A percentile compares a stretch with the other conserved stretches of the same genome.
Conservation (phyloP, 1,140 invertebrate genomes). For the Colletes gigas region DNA sequence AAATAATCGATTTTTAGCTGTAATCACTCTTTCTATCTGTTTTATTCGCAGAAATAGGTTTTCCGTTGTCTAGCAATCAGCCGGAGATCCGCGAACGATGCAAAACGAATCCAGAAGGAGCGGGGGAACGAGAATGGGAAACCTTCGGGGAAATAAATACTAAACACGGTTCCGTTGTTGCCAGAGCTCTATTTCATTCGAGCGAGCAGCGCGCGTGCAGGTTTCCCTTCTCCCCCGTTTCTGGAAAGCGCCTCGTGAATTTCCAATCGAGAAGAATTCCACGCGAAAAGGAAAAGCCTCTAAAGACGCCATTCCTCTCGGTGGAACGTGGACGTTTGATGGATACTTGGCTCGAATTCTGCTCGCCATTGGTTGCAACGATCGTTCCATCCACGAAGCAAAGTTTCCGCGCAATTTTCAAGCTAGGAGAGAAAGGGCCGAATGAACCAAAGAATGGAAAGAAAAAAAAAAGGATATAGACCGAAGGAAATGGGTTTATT, state of each 20-base stretch:
- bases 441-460: not conserved
- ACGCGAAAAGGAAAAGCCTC: no score
- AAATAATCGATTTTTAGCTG: no score
- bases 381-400: conserved; percentile 19
- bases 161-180: no score
- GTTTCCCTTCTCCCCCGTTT: conserved; percentile 1
- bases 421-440: not conserved
- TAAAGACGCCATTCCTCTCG: no score
- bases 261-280: not conserved
- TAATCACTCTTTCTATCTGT: no score
- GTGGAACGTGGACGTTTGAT: not conserved
- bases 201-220: not conserved
- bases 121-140: no score
- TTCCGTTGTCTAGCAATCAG: no score
- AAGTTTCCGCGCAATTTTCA: conserved; percentile 44
- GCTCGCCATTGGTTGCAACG: conserved; percentile 23
- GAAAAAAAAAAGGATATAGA: not conserved
- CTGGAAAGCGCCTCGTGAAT: not conserved
- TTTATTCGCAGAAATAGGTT: no score
- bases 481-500: conserved; percentile 53
- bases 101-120: no score
- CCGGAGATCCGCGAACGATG: no score
- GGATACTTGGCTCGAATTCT: not conserved
- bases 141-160: no score
- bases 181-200: not conserved